Percentiles rank a stretch among this genome's conserved stretches.
Conservation (phyloP, 2,888 invertebrate genomes). For the Drosophila borealis region DNA sequence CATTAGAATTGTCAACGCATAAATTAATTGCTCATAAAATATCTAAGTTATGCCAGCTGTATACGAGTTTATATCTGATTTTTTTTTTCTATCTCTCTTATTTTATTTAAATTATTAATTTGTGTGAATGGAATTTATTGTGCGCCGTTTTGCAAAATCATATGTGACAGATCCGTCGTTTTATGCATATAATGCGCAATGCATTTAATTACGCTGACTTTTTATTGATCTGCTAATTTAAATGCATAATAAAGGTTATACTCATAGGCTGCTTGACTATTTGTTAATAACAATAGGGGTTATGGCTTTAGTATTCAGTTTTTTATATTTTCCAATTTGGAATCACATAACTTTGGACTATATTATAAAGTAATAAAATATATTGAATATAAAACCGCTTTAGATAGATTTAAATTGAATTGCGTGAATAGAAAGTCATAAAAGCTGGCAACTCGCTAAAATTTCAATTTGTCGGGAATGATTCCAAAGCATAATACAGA, state of each 20-base stretch:
- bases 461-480: slow-evolving; percentile 21
- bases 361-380: slow-evolving; percentile 56
- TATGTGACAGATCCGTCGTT: slow-evolving; percentile 39
- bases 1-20: slow-evolving; percentile 84
- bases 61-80: slow-evolving; percentile 50
- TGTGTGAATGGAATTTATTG: slow-evolving; percentile 52
- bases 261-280: background rate
- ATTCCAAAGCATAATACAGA: slow-evolving; percentile 6
- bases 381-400: slow-evolving; percentile 32
- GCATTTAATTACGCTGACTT: slow-evolving; percentile 35
- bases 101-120: slow-evolving; percentile 43
- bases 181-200: slow-evolving; percentile 19
- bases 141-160: slow-evolving; percentile 34
- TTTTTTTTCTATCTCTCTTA: slow-evolving; percentile 10
- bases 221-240: slow-evolving; percentile 44
- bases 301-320: background rate
- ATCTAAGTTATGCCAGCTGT: slow-evolving; percentile 74
- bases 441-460: slow-evolving; percentile 22
- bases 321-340: slow-evolving; percentile 40
- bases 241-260: background rate
- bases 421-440: slow-evolving; percentile 14
- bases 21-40: slow-evolving; percentile 83
- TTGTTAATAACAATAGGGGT: background rate
- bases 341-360: slow-evolving; percentile 43
- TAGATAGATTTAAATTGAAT: slow-evolving; percentile 22